Conservation (phyloP, 1,140 invertebrate species). For the Pseudomyrmex sp. region DNA sequence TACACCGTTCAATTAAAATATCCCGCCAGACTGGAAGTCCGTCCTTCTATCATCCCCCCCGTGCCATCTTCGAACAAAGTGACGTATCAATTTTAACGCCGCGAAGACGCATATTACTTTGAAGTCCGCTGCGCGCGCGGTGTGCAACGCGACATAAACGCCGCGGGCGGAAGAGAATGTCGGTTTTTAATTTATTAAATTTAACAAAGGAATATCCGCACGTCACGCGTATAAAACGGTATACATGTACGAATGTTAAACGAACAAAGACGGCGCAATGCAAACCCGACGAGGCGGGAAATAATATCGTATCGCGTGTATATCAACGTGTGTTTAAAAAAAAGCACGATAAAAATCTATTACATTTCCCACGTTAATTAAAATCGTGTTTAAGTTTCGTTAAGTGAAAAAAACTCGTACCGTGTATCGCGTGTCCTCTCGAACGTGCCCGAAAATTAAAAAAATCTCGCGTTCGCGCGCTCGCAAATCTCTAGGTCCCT, state of each 20-base stretch:
- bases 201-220: slow-evolving; percentile 7
- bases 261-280: slow-evolving; percentile 7
- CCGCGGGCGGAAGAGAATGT: background rate
- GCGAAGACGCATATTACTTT: slow-evolving; percentile 43
- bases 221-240: background rate
- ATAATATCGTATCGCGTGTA: slow-evolving; percentile 19
- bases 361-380: slow-evolving; percentile 28
- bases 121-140: background rate
- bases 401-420: background rate
- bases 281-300: no score
- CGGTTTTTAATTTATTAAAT: slow-evolving; percentile 58
- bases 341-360: slow-evolving; percentile 26
- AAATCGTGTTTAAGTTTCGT: slow-evolving; percentile 33
- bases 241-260: background rate
- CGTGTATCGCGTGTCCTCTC: background rate
- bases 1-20: slow-evolving; percentile 74
- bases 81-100: slow-evolving; percentile 59
- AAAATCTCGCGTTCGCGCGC: slow-evolving; percentile 6
- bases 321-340: background rate
- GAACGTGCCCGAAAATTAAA: background rate
- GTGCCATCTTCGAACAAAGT: slow-evolving; percentile 50
- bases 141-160: background rate
- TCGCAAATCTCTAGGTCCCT: background rate
- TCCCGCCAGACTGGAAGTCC: slow-evolving; percentile 39
- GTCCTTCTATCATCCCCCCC: background rate